Conservation (phyloP, 2,888 invertebrate species). For the Morpho helenor region DNA sequence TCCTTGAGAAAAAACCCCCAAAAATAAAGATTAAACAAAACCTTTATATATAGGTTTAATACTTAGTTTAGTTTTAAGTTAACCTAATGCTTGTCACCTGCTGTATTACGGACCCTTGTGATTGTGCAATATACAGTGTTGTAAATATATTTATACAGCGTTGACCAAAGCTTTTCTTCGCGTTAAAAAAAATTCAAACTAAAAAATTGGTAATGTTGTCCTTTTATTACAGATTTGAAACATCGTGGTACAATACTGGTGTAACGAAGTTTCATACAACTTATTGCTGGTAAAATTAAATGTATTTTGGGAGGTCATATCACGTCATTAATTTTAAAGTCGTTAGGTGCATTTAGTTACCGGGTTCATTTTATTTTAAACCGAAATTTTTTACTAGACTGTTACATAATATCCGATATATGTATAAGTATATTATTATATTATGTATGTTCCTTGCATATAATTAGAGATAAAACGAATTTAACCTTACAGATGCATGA, state of each 20-base stretch:
- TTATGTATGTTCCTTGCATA: neutral
- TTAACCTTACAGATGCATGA: no score
- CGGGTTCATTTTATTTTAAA: constrained; percentile 16
- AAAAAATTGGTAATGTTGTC: no score
- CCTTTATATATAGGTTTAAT: no score
- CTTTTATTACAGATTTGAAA: constrained; percentile 60
- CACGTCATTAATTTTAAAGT: constrained; percentile 54
- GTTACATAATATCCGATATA: constrained; percentile 3
- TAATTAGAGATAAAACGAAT: neutral
- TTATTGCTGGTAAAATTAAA: constrained; percentile 69
- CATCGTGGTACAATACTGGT: constrained; percentile 49
- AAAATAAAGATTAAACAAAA: no score
- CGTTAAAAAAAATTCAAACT: no score
- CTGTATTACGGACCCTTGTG: no score
- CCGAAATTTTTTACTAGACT: neutral
- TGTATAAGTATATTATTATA: neutral
- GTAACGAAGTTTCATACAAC: constrained; percentile 58
- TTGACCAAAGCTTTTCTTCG: no score
- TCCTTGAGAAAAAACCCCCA: no score
- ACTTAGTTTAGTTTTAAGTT: no score
- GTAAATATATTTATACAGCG: no score
- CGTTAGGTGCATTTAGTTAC: constrained; percentile 63
- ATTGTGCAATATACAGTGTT: no score
- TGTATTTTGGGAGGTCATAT: constrained; percentile 66
- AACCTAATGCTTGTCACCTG: no score